Percentiles rank a stretch among this genome's conserved stretches.
Evolutionary conservation across 2,113 vertebrate species (phyloP).

Genomic region (Pelecanus crispus): DNA sequence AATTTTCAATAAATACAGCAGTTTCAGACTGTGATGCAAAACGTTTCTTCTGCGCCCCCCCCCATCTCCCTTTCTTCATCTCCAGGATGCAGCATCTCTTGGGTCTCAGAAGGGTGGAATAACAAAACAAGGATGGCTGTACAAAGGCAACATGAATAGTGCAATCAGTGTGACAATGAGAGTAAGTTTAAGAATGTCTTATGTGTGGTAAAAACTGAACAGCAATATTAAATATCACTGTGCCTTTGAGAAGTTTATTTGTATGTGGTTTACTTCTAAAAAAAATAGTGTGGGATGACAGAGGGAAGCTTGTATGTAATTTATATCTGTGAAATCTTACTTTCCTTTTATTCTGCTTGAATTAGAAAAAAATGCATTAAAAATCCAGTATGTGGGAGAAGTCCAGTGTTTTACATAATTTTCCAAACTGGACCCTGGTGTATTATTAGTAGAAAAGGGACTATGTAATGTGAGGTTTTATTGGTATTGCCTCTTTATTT

Average conservation of each 20-base stretch:
- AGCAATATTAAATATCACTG: neutral
- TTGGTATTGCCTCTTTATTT: neutral
- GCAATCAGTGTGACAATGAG: slow-evolving; percentile 98
- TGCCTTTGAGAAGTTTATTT: neutral
- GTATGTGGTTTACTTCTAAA: neutral
- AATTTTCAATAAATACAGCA: neutral
- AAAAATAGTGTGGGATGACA: neutral
- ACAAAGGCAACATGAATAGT: slow-evolving; percentile 99
- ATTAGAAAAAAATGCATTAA: neutral
- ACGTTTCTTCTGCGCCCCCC: neutral
- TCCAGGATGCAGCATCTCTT: slow-evolving; percentile 92
- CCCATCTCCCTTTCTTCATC: neutral
- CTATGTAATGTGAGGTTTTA: neutral
- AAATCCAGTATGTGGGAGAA: neutral
- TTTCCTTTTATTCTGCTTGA: neutral
- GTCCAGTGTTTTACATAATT: neutral
- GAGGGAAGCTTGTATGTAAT: neutral
- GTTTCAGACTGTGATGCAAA: neutral
- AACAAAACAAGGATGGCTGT: slow-evolving; percentile 95
- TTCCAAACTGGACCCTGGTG: neutral
- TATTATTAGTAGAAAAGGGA: neutral
- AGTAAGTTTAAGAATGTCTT: slow-evolving; percentile 73
- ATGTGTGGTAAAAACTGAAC: rapidly evolving
- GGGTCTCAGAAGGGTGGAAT: slow-evolving; percentile 97
- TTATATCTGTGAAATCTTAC: neutral